Conservation (phyloP, 2,888 invertebrate genomes). For the Caenorhabditis wallacei region DNA sequence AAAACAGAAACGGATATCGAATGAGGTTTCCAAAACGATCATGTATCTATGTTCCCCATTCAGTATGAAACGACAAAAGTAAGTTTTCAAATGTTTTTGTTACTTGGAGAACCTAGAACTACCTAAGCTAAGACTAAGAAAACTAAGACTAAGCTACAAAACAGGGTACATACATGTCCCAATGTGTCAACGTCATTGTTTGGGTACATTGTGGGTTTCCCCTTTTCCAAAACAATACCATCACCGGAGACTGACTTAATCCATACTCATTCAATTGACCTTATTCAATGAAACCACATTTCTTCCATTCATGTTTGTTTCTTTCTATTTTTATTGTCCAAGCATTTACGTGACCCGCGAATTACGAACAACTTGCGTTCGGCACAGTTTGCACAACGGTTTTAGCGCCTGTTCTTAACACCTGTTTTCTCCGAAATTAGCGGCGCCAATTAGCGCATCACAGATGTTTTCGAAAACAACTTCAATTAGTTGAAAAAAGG, state of each 20-base stretch:
- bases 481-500: not conserved
- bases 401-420: constrained; percentile 33
- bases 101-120: too few species aligned
- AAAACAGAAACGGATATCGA: constrained; percentile 77
- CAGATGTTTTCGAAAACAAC: constrained; percentile 18
- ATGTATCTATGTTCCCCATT: constrained; percentile 82
- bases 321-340: constrained; percentile 48
- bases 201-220: constrained; percentile 1
- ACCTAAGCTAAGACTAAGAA: too few species aligned
- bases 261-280: constrained; percentile 31
- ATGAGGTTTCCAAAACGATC: constrained; percentile 81
- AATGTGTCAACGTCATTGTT: constrained; percentile 5
- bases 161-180: too few species aligned
- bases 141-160: too few species aligned
- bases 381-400: constrained; percentile 55
- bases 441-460: not conserved
- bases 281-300: constrained; percentile 30
- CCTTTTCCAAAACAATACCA: constrained; percentile 38
- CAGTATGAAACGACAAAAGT: constrained; percentile 77
- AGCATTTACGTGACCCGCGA: constrained; percentile 57
- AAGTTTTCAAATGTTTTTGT: constrained; percentile 20
- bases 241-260: constrained; percentile 32
- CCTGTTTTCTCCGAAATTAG: constrained; percentile 53
- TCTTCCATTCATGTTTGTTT: constrained; percentile 37
- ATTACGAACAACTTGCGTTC: constrained; percentile 47